These are phyloP conservation scores for Parnassius apollo DNA, from an alignment of 2,888 invertebrate genomes.

Conservation along the genomic window DNA sequence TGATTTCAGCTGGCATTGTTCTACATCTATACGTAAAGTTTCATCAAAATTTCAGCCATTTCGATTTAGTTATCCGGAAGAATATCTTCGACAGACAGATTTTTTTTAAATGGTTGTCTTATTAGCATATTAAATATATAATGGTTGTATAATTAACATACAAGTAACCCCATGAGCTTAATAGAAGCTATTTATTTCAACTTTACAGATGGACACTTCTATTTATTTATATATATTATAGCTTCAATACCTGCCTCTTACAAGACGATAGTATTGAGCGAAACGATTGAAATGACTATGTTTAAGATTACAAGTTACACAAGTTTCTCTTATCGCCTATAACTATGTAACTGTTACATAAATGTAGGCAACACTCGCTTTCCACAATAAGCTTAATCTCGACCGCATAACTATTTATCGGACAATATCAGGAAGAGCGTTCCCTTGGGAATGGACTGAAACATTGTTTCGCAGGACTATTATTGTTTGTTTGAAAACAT, in stretches of 20 bases:
- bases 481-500: constrained; percentile 2
- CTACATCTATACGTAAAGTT: too few species aligned
- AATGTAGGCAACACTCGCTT: not conserved
- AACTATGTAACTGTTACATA: not conserved
- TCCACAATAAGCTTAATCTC: constrained; percentile 16
- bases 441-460: constrained; percentile 19
- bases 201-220: too few species aligned
- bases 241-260: not conserved
- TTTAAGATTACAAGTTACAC: constrained; percentile 13
- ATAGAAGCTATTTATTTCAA: too few species aligned
- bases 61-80: too few species aligned
- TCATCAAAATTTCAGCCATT: too few species aligned
- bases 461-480: constrained; percentile 13
- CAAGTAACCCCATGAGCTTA: too few species aligned
- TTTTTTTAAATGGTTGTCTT: too few species aligned
- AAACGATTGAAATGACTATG: not conserved
- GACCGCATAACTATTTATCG: constrained; percentile 19
- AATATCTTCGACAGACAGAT: too few species aligned
- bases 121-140: too few species aligned
- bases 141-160: too few species aligned
- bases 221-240: not conserved
- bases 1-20: too few species aligned
- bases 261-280: too few species aligned
- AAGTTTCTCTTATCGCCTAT: constrained; percentile 1
- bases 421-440: constrained; percentile 8